Evolutionary conservation across 2,888 invertebrate species (phyloP), one percentile per base, ranked within the genome.

Genomic region (Ernsta delagoae): DNA sequence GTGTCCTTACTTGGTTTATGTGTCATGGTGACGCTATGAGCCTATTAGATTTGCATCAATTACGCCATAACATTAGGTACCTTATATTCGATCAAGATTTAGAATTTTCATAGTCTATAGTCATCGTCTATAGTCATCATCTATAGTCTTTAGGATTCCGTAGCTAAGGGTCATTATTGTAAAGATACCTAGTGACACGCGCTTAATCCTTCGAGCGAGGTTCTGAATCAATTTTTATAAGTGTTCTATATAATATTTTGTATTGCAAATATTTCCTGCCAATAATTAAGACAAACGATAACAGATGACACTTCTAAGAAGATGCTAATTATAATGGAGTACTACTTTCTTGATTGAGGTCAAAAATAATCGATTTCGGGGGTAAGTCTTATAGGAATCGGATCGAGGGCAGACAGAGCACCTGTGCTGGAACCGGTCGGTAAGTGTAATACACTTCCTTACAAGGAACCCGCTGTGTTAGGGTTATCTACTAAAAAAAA

Each of bases 11-110:
- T 78, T 74, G 83, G 83, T 82, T 85, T 80, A 84, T 84, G 78
- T 89, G 89, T 88, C 89, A 90, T 72, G 88, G 88, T 76, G 73
- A 81, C 77, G 74, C 71, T 67, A 70, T 81, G 82, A 84, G 84
- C 83, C 78, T 80, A 75, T 43, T n/a, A 64, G 63, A 54, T 39
- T 64, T 56, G 31, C 56, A 64, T 45, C 43, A 43, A 45, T 63
- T 63, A 63, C 8, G 41, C n/a, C 64, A 45, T 45, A 5, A n/a
- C 41, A 41, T 41, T 41, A 45, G 9, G 56, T 45, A 31, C 54
- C 48, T 31, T 54, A 62, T 2, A 34, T n/a, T 43, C n/a, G 24
- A 56, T 43, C 54, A 56, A 31, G 62, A 31, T 11, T 60, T 45
- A 9, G 24, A 24, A 12, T 53, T 53, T 24, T 53, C 36, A 36